phyloP scores from a whole-genome alignment of 2,888 invertebrate genomes.

The Philonicus albiceps region DNA sequence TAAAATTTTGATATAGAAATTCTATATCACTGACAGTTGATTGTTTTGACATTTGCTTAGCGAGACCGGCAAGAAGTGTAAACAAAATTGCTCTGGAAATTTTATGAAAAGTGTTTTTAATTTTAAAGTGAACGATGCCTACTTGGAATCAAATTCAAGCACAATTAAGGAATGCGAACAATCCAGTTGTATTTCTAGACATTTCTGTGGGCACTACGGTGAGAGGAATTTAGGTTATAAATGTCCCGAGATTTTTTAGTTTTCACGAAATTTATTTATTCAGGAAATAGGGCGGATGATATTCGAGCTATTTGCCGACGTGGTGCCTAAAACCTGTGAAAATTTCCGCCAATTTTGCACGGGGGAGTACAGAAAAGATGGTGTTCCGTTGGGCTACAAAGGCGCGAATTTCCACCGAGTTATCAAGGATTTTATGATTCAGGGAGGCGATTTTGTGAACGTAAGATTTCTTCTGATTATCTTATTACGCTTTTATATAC shows the following conservation, averaged over 20 bases:
- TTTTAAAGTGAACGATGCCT: slow-evolving; percentile 71
- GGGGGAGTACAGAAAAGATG: slow-evolving; percentile 95
- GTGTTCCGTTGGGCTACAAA: slow-evolving; percentile 96
- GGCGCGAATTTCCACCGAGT: slow-evolving; percentile 96
- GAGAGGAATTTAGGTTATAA: slow-evolving; percentile 54
- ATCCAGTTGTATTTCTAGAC: slow-evolving; percentile 99
- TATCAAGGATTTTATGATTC: slow-evolving; percentile 99
- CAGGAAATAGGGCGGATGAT: slow-evolving; percentile 98
- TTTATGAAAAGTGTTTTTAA: background rate
- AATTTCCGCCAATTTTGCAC: slow-evolving; percentile 99
- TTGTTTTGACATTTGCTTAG: background rate
- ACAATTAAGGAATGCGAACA: slow-evolving; percentile 88
- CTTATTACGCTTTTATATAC: background rate
- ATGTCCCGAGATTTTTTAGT: background rate
- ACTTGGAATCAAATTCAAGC: slow-evolving; percentile 95
- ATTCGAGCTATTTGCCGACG: slow-evolving; percentile 96
- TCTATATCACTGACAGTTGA: background rate
- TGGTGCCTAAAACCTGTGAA: slow-evolving; percentile 95
- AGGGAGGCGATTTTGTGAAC: slow-evolving; percentile 99
- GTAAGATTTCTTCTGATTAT: slow-evolving; percentile 67
- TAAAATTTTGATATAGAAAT: background rate
- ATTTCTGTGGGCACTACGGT: slow-evolving; percentile 95
- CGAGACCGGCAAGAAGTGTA: background rate
- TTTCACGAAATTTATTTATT: background rate
- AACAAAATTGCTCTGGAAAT: background rate